Evolutionary conservation across 2,113 vertebrate species (phyloP).

Genomic region (Plestiodon gilberti): DNA sequence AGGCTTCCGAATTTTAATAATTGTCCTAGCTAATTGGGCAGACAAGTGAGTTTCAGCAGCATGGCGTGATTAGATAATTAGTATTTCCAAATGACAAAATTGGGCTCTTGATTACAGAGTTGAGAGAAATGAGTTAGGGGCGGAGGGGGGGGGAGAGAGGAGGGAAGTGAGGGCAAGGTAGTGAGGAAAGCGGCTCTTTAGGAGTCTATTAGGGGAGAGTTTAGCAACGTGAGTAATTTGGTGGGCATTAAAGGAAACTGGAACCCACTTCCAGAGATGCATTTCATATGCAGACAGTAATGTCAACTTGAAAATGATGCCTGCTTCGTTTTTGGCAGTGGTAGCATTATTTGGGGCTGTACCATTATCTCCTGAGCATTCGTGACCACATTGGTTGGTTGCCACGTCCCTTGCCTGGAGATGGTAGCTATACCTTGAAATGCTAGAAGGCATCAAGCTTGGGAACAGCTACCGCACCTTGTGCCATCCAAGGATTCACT

Average conservation of each 20-base stretch:
- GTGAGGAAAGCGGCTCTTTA: constrained; percentile 59
- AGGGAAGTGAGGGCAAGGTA: constrained; percentile 28
- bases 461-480: neutral
- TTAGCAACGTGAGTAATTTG: constrained; percentile 64
- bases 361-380: neutral
- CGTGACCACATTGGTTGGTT: neutral
- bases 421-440: neutral
- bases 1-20: constrained; percentile 94
- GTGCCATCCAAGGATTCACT: neutral
- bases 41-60: constrained; percentile 81
- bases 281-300: neutral
- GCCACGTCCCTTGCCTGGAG: neutral
- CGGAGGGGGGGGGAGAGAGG: constrained; percentile 10
- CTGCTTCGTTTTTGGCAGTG: no score
- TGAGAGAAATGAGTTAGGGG: constrained; percentile 52
- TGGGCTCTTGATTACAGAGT: constrained; percentile 80
- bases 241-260: constrained; percentile 60
- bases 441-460: neutral
- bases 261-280: neutral
- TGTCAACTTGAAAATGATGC: neutral
- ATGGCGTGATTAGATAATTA: constrained; percentile 87
- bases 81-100: constrained; percentile 87
- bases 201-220: constrained; percentile 67
- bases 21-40: constrained; percentile 95
- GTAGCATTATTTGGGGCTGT: neutral